phyloP scores from a whole-genome alignment of 2,797 vertebrate genomes.

The Paguma larvata region DNA sequence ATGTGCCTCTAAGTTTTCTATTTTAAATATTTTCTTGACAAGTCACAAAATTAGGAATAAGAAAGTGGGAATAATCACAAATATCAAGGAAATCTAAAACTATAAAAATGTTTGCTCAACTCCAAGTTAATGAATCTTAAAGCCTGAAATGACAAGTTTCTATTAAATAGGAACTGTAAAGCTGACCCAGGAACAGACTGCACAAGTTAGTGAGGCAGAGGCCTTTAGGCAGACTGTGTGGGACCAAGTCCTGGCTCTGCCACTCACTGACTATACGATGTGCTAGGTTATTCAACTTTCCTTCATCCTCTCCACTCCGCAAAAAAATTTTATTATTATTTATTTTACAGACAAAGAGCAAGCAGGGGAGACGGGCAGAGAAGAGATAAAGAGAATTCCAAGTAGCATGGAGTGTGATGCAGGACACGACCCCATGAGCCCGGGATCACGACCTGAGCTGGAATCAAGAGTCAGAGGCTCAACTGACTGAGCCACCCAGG shows the following conservation, averaged over 20 bases:
- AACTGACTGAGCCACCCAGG: too few species aligned
- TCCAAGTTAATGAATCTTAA: neutral
- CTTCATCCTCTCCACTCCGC: neutral
- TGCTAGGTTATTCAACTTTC: neutral
- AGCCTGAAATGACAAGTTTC: neutral
- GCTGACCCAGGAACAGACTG: neutral
- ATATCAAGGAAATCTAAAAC: neutral
- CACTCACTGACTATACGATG: neutral
- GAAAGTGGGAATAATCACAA: neutral
- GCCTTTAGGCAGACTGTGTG: neutral
- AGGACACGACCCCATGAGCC: too few species aligned
- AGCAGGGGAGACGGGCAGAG: too few species aligned
- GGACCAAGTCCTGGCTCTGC: neutral
- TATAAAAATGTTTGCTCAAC: neutral
- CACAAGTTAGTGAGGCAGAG: neutral
- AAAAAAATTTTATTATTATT: too few species aligned
- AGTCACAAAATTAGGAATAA: constrained; percentile 34
- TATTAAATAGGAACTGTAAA: constrained; percentile 29
- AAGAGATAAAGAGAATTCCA: too few species aligned
- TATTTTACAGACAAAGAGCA: too few species aligned
- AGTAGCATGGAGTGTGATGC: too few species aligned
- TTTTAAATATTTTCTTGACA: neutral
- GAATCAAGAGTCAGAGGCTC: too few species aligned
- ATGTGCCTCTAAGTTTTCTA: neutral
- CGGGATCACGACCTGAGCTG: too few species aligned